phyloP scores from a whole-genome alignment of 2,113 vertebrate genomes.

The Lophochroa leadbeateri region DNA sequence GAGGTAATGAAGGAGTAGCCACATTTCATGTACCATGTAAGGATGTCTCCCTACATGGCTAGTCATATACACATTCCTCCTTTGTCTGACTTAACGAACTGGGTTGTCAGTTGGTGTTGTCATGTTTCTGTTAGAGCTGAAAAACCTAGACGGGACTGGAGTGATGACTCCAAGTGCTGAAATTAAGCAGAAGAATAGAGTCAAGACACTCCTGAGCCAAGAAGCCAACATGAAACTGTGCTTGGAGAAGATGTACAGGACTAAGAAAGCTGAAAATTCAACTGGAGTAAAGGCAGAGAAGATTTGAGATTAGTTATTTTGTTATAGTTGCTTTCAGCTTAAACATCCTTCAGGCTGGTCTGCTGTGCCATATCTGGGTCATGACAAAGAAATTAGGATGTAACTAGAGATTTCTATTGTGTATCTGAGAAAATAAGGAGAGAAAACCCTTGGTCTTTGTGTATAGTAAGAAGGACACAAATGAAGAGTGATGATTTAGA shows the following conservation, averaged over 20 bases:
- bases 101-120: fast-evolving
- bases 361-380: fast-evolving
- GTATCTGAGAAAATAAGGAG: not conserved
- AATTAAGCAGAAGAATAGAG: not conserved
- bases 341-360: not conserved
- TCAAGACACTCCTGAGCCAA: not conserved
- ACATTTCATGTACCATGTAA: not conserved
- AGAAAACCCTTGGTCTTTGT: not conserved
- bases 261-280: not conserved
- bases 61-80: not conserved
- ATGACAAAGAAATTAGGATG: not conserved
- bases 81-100: not conserved
- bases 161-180: not conserved
- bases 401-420: not conserved
- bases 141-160: not conserved
- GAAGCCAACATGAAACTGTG: not conserved
- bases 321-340: not conserved
- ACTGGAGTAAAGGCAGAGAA: not conserved
- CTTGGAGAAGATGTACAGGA: not conserved
- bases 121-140: not conserved
- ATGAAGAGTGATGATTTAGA: not conserved
- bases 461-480: not conserved
- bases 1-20: not conserved
- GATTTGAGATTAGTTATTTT: not conserved
- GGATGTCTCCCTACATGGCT: not conserved